Evolutionary conservation across 2,888 invertebrate species (phyloP), one percentile per base, ranked within the genome.

Genomic region (Drosophila tanythrix): DNA sequence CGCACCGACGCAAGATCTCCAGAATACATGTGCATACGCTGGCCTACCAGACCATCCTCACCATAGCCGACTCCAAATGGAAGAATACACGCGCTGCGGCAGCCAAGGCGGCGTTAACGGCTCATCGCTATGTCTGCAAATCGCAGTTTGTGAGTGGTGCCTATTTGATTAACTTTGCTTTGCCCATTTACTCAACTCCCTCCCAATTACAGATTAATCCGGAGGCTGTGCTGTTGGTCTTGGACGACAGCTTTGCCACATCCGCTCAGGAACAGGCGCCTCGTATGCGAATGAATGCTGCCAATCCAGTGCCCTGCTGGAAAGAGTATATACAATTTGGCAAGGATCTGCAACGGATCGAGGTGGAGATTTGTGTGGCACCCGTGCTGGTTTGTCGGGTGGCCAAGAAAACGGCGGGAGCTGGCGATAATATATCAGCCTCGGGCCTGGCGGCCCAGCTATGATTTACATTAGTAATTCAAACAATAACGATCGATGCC

Each of bases 361-460:
- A 89, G 56, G 90, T 92, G 29, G 95, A 96, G 84, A 95, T 97
- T 61, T 97, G 97, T 92, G 95, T 97, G 7, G 97, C 97, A 0
- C 97, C 97, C 0, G 97, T 97, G 8, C 93, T 97, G 33, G 97
- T 97, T 4, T 97, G 97, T 89, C 97, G 96, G 0, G 94, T 96
- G 81, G 97, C 96, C 0, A 95, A 95, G 70, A 95, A 97, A 86
- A 97, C 97, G 0, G 97, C 96, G 0, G 97, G 97, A 0, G 97
- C 97, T 13, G 97, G 97, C 0, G 97, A 97, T 91, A 97, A 97
- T 90, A 96, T 97, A 76, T 97, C 97, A 0, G 96, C 97, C n/a
- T 96, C 97, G 2, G 97, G 97, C n/a, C 93, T 97, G 21, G 96
- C 95, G n/a, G 93, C 95, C 62, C 96, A 96, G 92, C 94, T 96